A percentile compares a stretch with the other conserved stretches of the same genome.
phyloP scores from a whole-genome alignment of 2,113 vertebrate species.

The Etheostoma spectabile region DNA sequence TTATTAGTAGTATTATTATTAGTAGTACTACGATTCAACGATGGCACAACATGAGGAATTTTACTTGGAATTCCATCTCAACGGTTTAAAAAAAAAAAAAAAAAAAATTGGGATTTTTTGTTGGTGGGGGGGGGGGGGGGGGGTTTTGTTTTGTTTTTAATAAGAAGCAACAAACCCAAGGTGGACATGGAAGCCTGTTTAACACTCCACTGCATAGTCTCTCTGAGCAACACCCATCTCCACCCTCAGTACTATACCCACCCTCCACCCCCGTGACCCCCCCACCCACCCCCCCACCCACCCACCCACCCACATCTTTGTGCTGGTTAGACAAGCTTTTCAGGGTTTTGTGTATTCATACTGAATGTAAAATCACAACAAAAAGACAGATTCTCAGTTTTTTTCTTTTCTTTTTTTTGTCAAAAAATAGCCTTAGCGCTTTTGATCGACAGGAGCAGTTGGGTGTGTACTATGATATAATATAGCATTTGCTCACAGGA shows the following conservation, averaged over 20 bases:
- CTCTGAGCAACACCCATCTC: constrained; percentile 73
- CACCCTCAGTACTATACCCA: constrained; percentile 26
- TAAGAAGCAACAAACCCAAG: constrained; percentile 76
- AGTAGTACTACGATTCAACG: constrained; percentile 76
- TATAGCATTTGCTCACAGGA: constrained; percentile 82
- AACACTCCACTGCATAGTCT: constrained; percentile 87
- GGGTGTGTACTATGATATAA: constrained; percentile 68
- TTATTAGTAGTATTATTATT: constrained; percentile 40
- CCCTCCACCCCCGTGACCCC: constrained; percentile 17
- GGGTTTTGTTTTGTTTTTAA: constrained; percentile 61
- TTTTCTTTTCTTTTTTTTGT: constrained; percentile 41
- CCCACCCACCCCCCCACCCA: too few species aligned
- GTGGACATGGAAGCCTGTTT: constrained; percentile 82
- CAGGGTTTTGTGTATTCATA: constrained; percentile 79
- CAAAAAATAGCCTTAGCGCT: constrained; percentile 63
- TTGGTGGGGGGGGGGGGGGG: too few species aligned
- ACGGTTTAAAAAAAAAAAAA: constrained; percentile 37
- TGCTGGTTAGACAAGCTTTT: constrained; percentile 89
- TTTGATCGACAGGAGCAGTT: constrained; percentile 81
- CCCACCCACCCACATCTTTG: constrained; percentile 78
- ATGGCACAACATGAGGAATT: constrained; percentile 84
- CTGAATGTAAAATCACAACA: constrained; percentile 76
- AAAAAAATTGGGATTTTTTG: constrained; percentile 32
- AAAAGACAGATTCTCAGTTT: constrained; percentile 84
- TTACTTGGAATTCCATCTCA: constrained; percentile 75